Conservation (phyloP, 2,888 invertebrate species). For the Apamea epomidion region DNA sequence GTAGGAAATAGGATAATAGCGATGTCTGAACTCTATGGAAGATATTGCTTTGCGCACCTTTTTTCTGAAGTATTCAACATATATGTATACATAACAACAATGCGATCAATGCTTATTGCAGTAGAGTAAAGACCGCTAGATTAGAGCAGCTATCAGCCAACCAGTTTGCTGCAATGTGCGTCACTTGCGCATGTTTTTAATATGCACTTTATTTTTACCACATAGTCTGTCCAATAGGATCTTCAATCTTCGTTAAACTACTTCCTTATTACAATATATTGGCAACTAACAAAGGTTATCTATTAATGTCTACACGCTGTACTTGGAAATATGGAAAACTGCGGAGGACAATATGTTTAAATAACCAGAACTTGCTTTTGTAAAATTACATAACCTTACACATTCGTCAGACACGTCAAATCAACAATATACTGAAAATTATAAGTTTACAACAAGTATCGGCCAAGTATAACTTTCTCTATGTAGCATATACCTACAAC, state of each 20-base stretch:
- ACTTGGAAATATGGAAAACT: slow-evolving; percentile 3
- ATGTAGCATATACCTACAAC: too few species aligned
- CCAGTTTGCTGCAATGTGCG: slow-evolving; percentile 42
- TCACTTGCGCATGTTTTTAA: slow-evolving; percentile 35
- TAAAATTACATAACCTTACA: background rate
- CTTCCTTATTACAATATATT: slow-evolving; percentile 48
- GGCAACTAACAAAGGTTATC: slow-evolving; percentile 33
- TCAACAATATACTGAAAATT: background rate
- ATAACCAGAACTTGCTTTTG: background rate
- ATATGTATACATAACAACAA: slow-evolving; percentile 1
- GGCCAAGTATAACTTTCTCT: background rate
- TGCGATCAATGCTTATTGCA: slow-evolving; percentile 4
- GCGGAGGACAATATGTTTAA: background rate
- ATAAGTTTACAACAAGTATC: background rate
- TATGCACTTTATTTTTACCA: slow-evolving; percentile 28
- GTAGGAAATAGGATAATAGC: background rate
- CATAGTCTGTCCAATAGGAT: slow-evolving; percentile 14
- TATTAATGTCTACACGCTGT: background rate
- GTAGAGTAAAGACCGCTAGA: slow-evolving; percentile 19
- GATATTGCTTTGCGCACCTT: background rate
- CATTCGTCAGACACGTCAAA: background rate
- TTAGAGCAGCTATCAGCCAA: background rate
- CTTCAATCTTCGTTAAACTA: slow-evolving; percentile 37
- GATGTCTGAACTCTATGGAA: background rate
- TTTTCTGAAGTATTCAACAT: background rate